These are phyloP conservation scores for Calliopsis andreniformis DNA, from an alignment of 1,140 invertebrate species.

Conservation along the genomic window DNA sequence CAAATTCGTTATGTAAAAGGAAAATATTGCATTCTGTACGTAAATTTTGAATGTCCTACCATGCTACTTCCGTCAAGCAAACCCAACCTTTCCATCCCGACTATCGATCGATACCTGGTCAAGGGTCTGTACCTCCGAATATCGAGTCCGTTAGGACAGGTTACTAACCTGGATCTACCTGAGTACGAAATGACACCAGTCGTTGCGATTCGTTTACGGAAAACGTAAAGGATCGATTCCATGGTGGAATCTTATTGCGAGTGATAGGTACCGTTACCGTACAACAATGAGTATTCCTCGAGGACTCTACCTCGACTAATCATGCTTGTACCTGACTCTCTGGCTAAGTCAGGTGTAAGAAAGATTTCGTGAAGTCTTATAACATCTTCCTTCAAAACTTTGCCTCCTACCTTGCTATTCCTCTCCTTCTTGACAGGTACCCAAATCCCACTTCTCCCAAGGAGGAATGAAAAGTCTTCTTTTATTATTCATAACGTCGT, in stretches of 20 bases:
- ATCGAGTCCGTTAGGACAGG: neutral
- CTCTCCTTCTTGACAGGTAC: neutral
- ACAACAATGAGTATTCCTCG: slow-evolving; percentile 4
- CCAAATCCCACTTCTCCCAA: neutral
- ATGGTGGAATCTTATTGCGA: neutral
- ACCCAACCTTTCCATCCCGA: neutral
- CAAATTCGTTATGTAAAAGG: neutral
- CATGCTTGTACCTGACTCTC: slow-evolving; percentile 9
- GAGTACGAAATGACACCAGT: slow-evolving; percentile 12
- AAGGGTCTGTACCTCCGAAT: neutral
- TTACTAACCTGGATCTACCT: slow-evolving; percentile 22
- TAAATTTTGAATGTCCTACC: neutral
- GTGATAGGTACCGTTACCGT: neutral
- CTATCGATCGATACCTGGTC: slow-evolving; percentile 7
- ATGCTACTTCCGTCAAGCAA: neutral
- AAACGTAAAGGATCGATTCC: slow-evolving; percentile 5
- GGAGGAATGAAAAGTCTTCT: slow-evolving; percentile 24
- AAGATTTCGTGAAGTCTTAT: neutral
- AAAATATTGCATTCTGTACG: too few relatives aligned
- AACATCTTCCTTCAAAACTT: neutral
- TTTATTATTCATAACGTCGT: slow-evolving; percentile 69
- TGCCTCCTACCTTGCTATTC: neutral
- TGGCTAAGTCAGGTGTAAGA: slow-evolving; percentile 3
- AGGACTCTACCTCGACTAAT: neutral
- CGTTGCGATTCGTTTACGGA: slow-evolving; percentile 15